Percentiles rank a stretch among this genome's conserved stretches.
These are phyloP conservation scores for Nemopilema nomurai DNA, from an alignment of 30 jellyfish, hydroid and myxozoan species.

Conservation along the genomic window DNA sequence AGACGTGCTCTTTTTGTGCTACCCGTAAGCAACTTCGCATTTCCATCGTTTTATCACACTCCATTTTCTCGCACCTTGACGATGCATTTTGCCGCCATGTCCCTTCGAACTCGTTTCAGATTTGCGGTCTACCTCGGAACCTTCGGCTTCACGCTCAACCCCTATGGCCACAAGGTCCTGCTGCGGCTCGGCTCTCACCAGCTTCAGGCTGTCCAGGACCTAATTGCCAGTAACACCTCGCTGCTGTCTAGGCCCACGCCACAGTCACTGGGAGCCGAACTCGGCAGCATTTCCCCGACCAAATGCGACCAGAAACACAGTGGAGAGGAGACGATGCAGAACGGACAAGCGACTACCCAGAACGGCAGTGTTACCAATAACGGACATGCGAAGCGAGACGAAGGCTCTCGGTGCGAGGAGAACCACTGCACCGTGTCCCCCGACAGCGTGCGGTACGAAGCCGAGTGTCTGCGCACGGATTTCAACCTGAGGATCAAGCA, in stretches of 20 bases:
- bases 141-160: slow-evolving; percentile 90
- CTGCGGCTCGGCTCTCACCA: slow-evolving; percentile 83
- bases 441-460: slow-evolving; percentile 93
- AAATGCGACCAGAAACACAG: slow-evolving; percentile 27
- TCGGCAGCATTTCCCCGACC: slow-evolving; percentile 9
- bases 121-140: slow-evolving; percentile 90
- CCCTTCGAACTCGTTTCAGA: slow-evolving; percentile 32
- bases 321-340: slow-evolving; percentile 24
- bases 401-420: slow-evolving; percentile 32
- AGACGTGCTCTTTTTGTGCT: slow-evolving; percentile 89
- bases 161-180: slow-evolving; percentile 84
- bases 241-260: slow-evolving; percentile 73
- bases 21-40: slow-evolving; percentile 83
- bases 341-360: slow-evolving; percentile 38
- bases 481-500: slow-evolving; percentile 89
- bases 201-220: slow-evolving; percentile 72
- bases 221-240: slow-evolving; percentile 78
- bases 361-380: slow-evolving; percentile 26
- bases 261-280: slow-evolving; percentile 26
- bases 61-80: background rate
- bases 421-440: slow-evolving; percentile 92
- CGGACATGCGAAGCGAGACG: slow-evolving; percentile 13
- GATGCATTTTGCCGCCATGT: background rate
- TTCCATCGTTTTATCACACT: too few relatives aligned
- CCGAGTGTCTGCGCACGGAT: slow-evolving; percentile 92